phyloP scores from a whole-genome alignment of 1,140 invertebrate genomes.

The Eubasilissa regina region DNA sequence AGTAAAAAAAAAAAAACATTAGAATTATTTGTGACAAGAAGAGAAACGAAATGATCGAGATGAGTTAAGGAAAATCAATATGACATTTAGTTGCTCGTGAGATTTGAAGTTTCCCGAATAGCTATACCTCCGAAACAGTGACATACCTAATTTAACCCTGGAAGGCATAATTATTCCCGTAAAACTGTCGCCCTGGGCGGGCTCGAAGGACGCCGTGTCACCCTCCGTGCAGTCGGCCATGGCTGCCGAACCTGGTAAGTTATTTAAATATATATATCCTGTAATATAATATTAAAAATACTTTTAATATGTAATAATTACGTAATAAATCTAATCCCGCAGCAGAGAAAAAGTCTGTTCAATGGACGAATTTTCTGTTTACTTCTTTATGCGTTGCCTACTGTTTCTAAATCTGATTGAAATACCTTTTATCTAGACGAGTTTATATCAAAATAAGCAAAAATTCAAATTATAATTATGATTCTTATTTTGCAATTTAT shows the following conservation, averaged over 20 bases:
- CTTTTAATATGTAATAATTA: too few relatives aligned
- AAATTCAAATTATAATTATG: too few relatives aligned
- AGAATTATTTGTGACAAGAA: conserved; percentile 3
- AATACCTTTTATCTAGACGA: too few relatives aligned
- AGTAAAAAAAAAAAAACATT: conserved; percentile 15
- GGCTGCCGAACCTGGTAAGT: conserved; percentile 71
- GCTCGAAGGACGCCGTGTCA: conserved; percentile 62
- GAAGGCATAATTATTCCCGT: conserved; percentile 37
- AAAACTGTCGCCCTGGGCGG: conserved; percentile 53
- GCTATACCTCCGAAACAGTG: not conserved
- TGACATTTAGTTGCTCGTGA: conserved; percentile 14
- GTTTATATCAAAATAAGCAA: too few relatives aligned
- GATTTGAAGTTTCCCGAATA: conserved; percentile 1
- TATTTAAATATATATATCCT: not conserved
- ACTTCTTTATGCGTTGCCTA: too few relatives aligned
- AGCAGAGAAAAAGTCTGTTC: too few relatives aligned
- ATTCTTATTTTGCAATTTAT: too few relatives aligned
- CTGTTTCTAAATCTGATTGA: too few relatives aligned
- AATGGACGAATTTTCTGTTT: too few relatives aligned
- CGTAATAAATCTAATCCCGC: too few relatives aligned
- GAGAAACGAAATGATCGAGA: not conserved
- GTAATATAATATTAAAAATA: too few relatives aligned
- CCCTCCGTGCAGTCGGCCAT: conserved; percentile 70
- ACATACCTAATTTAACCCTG: not conserved
- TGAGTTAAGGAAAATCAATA: conserved; percentile 3